Evolutionary conservation across 2,797 vertebrate species (phyloP).

Genomic region (Sebastes trivittatus): DNA sequence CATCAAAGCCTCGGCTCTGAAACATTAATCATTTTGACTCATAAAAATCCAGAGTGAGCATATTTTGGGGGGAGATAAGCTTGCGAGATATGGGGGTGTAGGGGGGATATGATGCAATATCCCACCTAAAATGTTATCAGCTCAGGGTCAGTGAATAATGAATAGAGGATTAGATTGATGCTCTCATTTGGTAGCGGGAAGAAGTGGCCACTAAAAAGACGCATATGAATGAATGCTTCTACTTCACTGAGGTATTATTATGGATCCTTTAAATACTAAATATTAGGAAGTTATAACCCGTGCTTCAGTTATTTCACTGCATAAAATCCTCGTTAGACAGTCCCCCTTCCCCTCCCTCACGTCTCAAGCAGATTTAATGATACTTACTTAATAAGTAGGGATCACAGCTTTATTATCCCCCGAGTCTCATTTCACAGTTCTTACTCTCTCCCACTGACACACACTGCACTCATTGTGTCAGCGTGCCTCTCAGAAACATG

Average conservation of each 20-base stretch:
- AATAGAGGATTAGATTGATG: slow-evolving; percentile 15
- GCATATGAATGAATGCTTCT: slow-evolving; percentile 8
- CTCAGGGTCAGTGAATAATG: slow-evolving; percentile 44
- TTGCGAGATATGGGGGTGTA: background rate
- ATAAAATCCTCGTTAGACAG: slow-evolving; percentile 36
- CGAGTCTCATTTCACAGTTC: slow-evolving; percentile 34
- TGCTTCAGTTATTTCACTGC: slow-evolving; percentile 17
- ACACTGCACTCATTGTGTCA: background rate
- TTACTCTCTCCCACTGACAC: background rate
- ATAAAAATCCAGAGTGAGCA: slow-evolving; percentile 32
- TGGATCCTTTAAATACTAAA: slow-evolving; percentile 3
- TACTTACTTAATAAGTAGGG: slow-evolving; percentile 35
- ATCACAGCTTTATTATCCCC: slow-evolving; percentile 39
- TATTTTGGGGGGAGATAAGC: slow-evolving; percentile 20
- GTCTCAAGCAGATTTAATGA: slow-evolving; percentile 43
- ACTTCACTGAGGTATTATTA: background rate
- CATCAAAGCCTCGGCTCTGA: slow-evolving; percentile 60
- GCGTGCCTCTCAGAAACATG: background rate
- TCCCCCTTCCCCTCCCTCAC: background rate
- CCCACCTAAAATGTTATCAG: slow-evolving; percentile 24
- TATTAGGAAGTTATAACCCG: slow-evolving; percentile 15
- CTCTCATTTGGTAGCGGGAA: slow-evolving; percentile 1
- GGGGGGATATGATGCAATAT: slow-evolving; percentile 16
- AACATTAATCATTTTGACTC: slow-evolving; percentile 57
- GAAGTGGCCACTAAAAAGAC: background rate